phyloP scores from a whole-genome alignment of 2,797 vertebrate genomes.

The Mustela erminea region DNA sequence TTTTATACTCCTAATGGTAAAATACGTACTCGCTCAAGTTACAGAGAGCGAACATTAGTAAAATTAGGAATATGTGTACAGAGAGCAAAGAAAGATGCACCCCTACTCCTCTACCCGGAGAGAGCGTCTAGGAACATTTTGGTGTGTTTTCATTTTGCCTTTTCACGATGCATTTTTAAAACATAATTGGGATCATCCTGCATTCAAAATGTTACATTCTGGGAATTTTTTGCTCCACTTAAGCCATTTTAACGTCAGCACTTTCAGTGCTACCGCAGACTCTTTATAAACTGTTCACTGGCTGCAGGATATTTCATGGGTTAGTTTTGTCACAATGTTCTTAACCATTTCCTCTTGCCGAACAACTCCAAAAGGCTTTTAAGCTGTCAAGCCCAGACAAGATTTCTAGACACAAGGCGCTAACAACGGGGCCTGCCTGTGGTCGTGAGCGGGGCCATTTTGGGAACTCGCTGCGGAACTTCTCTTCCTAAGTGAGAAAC shows the following conservation, averaged over 20 bases:
- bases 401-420: not conserved
- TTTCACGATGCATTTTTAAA: conserved; percentile 56
- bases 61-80: conserved; percentile 46
- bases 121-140: conserved; percentile 26
- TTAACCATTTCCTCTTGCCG: conserved; percentile 32
- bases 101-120: not conserved
- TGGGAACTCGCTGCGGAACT: not conserved
- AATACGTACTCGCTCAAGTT: conserved; percentile 30
- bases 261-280: conserved; percentile 27
- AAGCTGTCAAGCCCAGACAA: conserved; percentile 64
- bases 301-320: not conserved
- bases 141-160: conserved; percentile 48
- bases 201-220: conserved; percentile 48
- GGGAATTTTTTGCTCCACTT: not conserved
- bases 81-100: conserved; percentile 55
- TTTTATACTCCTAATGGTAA: conserved; percentile 4
- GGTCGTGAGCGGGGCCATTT: not conserved
- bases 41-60: not conserved
- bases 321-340: conserved; percentile 65
- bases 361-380: conserved; percentile 55
- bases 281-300: conserved; percentile 52
- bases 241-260: conserved; percentile 43
- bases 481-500: not conserved
- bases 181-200: conserved; percentile 59
- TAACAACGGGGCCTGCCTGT: not conserved